Percentiles rank a stretch among this genome's conserved stretches.
phyloP scores from a whole-genome alignment of 2,113 vertebrate species.

The Pelecanoides urinatrix region DNA sequence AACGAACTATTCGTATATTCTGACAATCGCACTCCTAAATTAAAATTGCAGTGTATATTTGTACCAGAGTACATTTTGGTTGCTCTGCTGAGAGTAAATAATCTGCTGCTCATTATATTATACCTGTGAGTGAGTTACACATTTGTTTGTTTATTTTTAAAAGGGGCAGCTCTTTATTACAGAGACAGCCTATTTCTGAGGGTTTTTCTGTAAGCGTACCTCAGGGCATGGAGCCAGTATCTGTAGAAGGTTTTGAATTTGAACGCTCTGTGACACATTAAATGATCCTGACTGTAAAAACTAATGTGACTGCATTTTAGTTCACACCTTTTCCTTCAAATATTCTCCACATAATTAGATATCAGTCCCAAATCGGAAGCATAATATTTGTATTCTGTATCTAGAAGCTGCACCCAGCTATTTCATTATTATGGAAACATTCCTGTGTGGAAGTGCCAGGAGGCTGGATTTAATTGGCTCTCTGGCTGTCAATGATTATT shows the following conservation, averaged over 20 bases:
- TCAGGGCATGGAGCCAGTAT: background rate
- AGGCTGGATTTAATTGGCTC: background rate
- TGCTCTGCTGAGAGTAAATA: background rate
- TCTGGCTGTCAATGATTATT: background rate
- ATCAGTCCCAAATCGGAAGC: background rate
- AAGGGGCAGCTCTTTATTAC: background rate
- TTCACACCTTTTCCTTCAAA: constrained; percentile 9
- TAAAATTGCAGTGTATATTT: background rate
- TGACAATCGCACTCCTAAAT: background rate
- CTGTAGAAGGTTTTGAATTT: background rate
- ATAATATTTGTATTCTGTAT: constrained; percentile 46
- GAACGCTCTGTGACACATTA: background rate
- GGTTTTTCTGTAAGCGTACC: background rate
- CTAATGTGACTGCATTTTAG: background rate
- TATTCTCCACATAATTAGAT: background rate
- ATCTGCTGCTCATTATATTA: background rate
- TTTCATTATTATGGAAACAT: background rate
- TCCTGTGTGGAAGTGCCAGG: background rate
- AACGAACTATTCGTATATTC: background rate
- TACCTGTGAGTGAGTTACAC: background rate
- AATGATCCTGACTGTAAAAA: no score
- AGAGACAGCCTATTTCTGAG: background rate
- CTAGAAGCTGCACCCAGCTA: background rate
- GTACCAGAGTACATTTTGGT: background rate
- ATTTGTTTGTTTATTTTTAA: background rate